phyloP scores from a whole-genome alignment of 1,140 invertebrate species.

The Glossosoma conforme region DNA sequence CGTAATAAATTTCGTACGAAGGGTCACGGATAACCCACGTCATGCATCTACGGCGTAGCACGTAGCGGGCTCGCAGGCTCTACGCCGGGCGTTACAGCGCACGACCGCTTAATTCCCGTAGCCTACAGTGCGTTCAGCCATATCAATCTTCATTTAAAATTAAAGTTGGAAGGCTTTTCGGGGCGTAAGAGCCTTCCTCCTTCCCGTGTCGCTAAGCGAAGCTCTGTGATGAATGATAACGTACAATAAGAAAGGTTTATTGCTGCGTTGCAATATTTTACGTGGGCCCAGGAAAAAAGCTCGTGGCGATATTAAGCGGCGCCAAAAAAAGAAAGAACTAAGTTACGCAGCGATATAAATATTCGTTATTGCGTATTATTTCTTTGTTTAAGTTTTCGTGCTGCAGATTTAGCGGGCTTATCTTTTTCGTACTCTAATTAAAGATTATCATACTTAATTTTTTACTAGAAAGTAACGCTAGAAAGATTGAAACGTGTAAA shows the following conservation, averaged over 20 bases:
- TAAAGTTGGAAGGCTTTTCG: constrained; percentile 15
- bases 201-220: constrained; percentile 9
- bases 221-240: constrained; percentile 17
- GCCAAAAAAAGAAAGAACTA: too few relatives aligned
- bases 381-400: too few relatives aligned
- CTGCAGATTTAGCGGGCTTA: too few relatives aligned
- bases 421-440: too few relatives aligned
- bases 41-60: constrained; percentile 5
- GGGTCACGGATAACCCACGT: constrained; percentile 6
- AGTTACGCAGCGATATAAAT: too few relatives aligned
- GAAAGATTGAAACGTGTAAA: too few relatives aligned
- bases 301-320: too few relatives aligned
- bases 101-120: constrained; percentile 20
- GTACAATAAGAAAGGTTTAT: constrained; percentile 12
- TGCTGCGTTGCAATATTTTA: constrained; percentile 22
- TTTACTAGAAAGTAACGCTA: too few relatives aligned
- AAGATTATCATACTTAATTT: too few relatives aligned
- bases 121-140: constrained; percentile 22
- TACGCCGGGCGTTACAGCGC: not conserved
- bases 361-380: too few relatives aligned
- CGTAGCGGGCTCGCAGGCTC: not conserved
- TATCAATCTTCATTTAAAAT: constrained; percentile 28
- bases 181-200: constrained; percentile 9
- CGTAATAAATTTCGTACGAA: constrained; percentile 3
- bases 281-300: constrained; percentile 6